Evolutionary conservation across 2,113 vertebrate species (phyloP).

Genomic region (Euleptes europaea): DNA sequence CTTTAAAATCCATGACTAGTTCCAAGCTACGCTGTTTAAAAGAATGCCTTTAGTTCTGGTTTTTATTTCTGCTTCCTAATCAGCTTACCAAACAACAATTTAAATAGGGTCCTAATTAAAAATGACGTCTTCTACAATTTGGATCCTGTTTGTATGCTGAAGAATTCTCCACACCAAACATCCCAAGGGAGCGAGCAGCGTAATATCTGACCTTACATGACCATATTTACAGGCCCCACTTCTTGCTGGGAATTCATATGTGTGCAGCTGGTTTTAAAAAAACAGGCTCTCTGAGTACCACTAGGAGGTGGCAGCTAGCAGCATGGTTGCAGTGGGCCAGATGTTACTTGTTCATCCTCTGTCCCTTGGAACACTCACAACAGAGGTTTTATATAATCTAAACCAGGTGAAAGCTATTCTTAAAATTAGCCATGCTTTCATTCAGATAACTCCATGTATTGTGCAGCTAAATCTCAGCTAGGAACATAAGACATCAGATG

Average conservation of each 20-base stretch:
- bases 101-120: neutral
- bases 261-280: neutral
- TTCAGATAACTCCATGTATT: neutral
- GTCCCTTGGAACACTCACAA: neutral
- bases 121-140: neutral
- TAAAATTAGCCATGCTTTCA: neutral
- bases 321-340: neutral
- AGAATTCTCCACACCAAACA: neutral
- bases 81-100: no score
- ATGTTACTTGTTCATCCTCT: neutral
- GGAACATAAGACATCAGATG: neutral
- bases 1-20: neutral
- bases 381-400: neutral
- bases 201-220: no score
- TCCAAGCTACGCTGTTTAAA: neutral
- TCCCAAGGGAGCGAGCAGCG: no score
- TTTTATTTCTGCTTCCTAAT: neutral
- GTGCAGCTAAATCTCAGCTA: neutral
- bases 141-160: neutral
- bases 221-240: neutral
- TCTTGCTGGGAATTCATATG: neutral
- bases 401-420: neutral
- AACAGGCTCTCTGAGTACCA: neutral
- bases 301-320: neutral
- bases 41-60: neutral